Evolutionary conservation across 2,888 invertebrate genomes (phyloP).

Genomic region (Ormyrus pomaceus): DNA sequence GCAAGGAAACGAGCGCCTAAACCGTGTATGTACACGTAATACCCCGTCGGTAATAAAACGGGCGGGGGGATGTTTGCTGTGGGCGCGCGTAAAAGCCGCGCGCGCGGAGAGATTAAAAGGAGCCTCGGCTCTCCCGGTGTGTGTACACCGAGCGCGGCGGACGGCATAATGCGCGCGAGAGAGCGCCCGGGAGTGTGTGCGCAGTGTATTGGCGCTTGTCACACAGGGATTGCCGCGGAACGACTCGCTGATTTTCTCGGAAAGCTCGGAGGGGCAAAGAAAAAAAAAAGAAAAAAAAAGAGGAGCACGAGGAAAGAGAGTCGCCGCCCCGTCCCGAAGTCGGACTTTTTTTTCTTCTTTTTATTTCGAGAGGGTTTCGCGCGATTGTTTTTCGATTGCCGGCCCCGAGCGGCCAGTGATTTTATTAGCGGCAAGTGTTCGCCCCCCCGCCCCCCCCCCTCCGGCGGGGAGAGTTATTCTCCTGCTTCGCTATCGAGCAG

Average conservation of each 20-base stretch:
- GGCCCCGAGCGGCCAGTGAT: too few species aligned
- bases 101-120: conserved; percentile 44
- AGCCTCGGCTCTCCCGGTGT: not conserved
- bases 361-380: too few species aligned
- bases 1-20: too few species aligned
- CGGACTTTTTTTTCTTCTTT: too few species aligned
- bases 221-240: conserved; percentile 65
- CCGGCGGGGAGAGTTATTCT: too few species aligned
- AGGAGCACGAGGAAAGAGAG: not conserved
- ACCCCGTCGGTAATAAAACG: not conserved
- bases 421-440: too few species aligned
- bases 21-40: too few species aligned
- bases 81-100: not conserved
- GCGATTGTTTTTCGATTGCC: too few species aligned
- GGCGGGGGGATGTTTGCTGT: not conserved
- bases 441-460: too few species aligned
- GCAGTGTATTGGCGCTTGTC: conserved; percentile 67
- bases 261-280: conserved; percentile 48
- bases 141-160: not conserved
- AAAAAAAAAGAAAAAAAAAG: not conserved
- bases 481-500: too few species aligned
- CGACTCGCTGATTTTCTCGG: conserved; percentile 60
- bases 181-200: conserved; percentile 60
- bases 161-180: not conserved
- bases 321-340: too few species aligned